Evolutionary conservation across 2,888 invertebrate species (phyloP), one percentile per base, ranked within the genome.

Genomic region (Augochlorella aurata): DNA sequence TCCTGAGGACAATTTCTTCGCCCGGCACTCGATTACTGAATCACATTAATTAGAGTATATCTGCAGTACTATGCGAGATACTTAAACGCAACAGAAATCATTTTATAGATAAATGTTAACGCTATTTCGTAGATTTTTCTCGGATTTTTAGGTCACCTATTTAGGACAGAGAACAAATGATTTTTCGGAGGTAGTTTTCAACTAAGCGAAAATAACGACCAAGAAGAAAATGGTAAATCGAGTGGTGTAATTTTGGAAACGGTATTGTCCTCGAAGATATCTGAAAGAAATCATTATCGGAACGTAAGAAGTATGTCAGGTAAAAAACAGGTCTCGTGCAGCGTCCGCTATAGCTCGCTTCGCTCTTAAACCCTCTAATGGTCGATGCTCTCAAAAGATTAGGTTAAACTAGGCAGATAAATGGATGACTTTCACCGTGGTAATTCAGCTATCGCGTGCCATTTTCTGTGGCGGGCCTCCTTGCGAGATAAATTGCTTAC

Each of bases 371-470:
- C 58, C 47, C 74, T 68, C 50, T 74, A 71, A 74, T 77, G 67
- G 50, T 74, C 58, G 79, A 77, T 82, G 61, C 70, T 74, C 72
- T 61, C 83, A 63, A 67, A 68, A 83, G 83, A 84, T 84, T 84
- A 72, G 63, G 68, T 74, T 84, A 73, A 72, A 75, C 38, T 49
- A 38, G 74, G 73, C 77, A 74, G 72, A 74, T 65, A 50, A 77
- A 85, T 79, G 75, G 78, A 83, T 83, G 83, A 81, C 76, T 83
- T 83, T 84, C 74, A 65, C 79, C 73, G 66, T 49, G 66, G 75
- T 82, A 78, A 85, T 82, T 84, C 61, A 76, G 70, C 61, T 84
- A 78, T 84, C 84, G 85, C 85, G 85, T 82, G 85, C 70, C 67
- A 69, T 77, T 71, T 76, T 54, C 66, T 44, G 18, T 45, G 21